Evolutionary conservation across 2,888 invertebrate genomes (phyloP), one percentile per base, ranked within the genome.

Genomic region (Plagodis dolabraria): DNA sequence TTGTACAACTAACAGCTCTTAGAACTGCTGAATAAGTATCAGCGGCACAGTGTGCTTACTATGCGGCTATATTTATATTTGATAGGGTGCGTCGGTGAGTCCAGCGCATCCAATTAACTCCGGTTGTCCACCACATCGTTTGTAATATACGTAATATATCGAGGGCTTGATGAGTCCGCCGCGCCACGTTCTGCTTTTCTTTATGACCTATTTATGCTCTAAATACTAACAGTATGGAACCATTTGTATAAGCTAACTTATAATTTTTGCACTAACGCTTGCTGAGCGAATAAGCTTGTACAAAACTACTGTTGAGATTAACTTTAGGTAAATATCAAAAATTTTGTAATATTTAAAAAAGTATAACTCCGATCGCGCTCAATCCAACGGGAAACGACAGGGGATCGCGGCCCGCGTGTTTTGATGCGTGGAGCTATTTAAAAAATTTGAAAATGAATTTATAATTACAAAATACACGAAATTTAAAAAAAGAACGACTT

Each of bases 31-130:
- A 22, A 22, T 4, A 22, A 1, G 22, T 22, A 22, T 1, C 22
- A 1, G 4, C 2, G 22, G 22, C 22, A 4, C 22, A 22, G 4
- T 22, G 22, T 22, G 53, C 35, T 50, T 49, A 50, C 50, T 42
- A 43, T 48, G 47, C 46, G 48, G 34, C 60, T 55, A 51, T 55
- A 60, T 60, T 52, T 60, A 56, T 58, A 85, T 88, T 89, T 86
- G 83, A 87, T 83, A 78, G 79, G 72, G 75, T 77, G 74, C 75
- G 79, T 70, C 48, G 48, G 40, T 75, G 80, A 75, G 81, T 83
- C 76, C 72, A 74, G 81, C 76, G 87, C 86, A 85, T 89, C 87
- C 89, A 90, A 90, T 90, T 90, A 90, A 87, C 88, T 85, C 82
- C 85, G 80, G 83, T 82, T 83, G 87, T 83, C 84, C 71, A 76